phyloP scores from a whole-genome alignment of 2,113 vertebrate species.

The Mustela nigripes region DNA sequence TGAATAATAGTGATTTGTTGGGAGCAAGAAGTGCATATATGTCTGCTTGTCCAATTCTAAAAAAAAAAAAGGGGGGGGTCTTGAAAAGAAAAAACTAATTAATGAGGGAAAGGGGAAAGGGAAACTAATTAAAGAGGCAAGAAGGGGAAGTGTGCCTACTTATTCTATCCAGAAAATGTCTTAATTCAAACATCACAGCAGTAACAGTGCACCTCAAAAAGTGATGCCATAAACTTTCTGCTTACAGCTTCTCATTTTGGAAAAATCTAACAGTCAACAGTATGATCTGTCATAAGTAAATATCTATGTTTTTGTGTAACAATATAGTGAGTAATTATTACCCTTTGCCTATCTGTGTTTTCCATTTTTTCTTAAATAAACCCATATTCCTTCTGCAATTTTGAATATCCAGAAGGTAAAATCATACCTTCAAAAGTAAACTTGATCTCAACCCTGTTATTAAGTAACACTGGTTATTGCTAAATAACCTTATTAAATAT shows the following conservation, averaged over 20 bases:
- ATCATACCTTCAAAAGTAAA: neutral
- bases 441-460: neutral
- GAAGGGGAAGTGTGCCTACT: too few relatives aligned
- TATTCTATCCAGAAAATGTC: too few relatives aligned
- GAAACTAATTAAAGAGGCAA: too few relatives aligned
- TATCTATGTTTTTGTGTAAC: neutral
- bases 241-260: neutral
- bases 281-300: neutral
- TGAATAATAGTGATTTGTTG: neutral
- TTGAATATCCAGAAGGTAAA: constrained; percentile 32
- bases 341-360: neutral
- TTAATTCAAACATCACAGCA: neutral
- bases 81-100: neutral
- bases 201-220: neutral
- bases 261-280: neutral
- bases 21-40: neutral
- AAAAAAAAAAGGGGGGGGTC: too few relatives aligned
- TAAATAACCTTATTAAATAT: neutral
- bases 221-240: neutral
- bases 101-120: neutral
- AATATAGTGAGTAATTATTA: constrained; percentile 7
- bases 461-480: neutral
- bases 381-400: neutral
- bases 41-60: neutral
- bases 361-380: neutral